Conservation (phyloP, 2,113 vertebrate species). For the Eira barbara region DNA sequence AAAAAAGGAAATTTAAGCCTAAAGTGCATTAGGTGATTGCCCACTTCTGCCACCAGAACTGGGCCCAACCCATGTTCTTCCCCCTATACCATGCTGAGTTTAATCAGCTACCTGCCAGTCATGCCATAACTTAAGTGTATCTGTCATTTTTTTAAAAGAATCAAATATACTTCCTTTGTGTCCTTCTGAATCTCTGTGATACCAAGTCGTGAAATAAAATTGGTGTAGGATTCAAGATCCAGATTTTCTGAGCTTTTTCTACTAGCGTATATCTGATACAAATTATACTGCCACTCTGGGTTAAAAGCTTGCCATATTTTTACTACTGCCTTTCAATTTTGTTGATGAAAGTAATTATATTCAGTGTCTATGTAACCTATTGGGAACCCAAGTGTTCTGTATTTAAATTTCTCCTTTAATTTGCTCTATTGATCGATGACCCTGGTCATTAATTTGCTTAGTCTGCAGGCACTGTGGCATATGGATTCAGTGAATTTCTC, state of each 20-base stretch:
- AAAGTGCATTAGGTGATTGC: not conserved
- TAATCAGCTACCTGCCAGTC: not conserved
- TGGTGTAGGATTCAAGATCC: not conserved
- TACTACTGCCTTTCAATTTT: not conserved
- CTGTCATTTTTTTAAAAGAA: not conserved
- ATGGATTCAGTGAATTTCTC: not conserved
- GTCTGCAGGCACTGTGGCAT: not conserved
- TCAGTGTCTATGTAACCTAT: not conserved
- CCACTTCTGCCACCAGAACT: not conserved
- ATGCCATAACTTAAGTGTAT: not conserved
- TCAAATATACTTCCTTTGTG: not conserved
- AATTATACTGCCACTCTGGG: not conserved
- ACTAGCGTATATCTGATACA: not conserved
- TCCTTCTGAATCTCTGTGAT: not conserved
- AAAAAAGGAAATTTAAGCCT: not conserved
- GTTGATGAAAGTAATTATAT: not conserved
- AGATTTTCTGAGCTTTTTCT: constrained; percentile 1
- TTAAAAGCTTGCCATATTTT: not conserved
- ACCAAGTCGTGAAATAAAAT: not conserved
- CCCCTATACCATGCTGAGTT: not conserved
- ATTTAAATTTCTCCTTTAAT: not conserved
- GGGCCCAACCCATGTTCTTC: not conserved
- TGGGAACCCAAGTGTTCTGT: not conserved
- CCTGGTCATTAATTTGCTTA: not conserved
- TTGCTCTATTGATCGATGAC: not conserved